Base-by-base conservation (phyloP, 1,140 invertebrate genomes). In the Brachionus rotundiformis region DNA sequence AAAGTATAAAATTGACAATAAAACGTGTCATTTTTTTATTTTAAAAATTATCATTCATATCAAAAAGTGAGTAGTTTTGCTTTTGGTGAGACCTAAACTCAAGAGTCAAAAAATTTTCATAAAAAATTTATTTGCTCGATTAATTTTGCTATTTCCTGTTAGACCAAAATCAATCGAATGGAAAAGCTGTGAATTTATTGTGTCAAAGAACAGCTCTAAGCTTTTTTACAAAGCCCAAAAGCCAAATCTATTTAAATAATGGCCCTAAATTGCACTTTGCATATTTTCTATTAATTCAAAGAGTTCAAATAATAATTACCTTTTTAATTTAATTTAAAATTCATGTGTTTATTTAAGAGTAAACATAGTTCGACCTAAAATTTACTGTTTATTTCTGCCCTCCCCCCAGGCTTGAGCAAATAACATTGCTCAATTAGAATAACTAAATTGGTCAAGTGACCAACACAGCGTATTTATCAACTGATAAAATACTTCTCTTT, bases 351-450 rank as follows among this genome's bases (percentile, higher is more conserved):
- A 19, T 7, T 54, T 54, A 54, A 54, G 47, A 54, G 19, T 54
- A 54, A 54, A 54, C 47, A 7, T 54, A 7, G 23, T 19, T 19
- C 47, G 47, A 19, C 8, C 47, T 10, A 19, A 25, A 54, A 54
- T 8, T 54, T 54, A 16, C 47, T 54, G 47, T 54, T 41, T 41
- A 54, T 54, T 54, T 49, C 23, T 19, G n/a, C 47, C 47, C n/a
- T n/a, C n/a, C n/a, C n/a, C n/a, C 23, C 19, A 8, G 47, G 19
- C 47, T 54, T 19, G 16, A 54, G 8, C 19, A 54, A 54, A 54
- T 54, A 54, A 54, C 47, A 54, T 54, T 54, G 47, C 47, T 54
- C 47, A 54, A 54, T 54, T 54, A 54, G 47, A 54, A 54, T 54
- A 54, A 54, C 23, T 54, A 19, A 54, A 19, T 54, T 16, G 47